Percentiles rank a stretch among this genome's conserved stretches.
phyloP scores from a whole-genome alignment of 2,888 invertebrate species.

The Palloptera scutellata region DNA sequence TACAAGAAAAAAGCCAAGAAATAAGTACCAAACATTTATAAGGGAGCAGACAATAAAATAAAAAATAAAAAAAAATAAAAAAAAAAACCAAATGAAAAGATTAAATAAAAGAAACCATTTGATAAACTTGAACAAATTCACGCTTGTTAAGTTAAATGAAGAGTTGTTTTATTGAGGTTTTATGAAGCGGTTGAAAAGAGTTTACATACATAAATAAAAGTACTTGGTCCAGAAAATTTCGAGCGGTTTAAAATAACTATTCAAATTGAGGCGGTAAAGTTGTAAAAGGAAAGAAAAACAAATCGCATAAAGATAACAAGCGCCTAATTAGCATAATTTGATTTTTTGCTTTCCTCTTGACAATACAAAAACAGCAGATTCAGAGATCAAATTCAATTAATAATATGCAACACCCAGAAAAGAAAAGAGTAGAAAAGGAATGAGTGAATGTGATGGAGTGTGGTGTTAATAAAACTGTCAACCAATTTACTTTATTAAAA shows the following conservation, averaged over 20 bases:
- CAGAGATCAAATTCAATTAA: slow-evolving; percentile 20
- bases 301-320: slow-evolving; percentile 28
- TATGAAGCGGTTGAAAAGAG: background rate
- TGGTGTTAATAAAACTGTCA: too few relatives aligned
- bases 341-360: slow-evolving; percentile 34
- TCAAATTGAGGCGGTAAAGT: slow-evolving; percentile 5
- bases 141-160: slow-evolving; percentile 39
- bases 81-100: background rate
- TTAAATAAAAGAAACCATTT: background rate
- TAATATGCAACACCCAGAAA: background rate
- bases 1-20: slow-evolving; percentile 18
- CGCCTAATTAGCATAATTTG: slow-evolving; percentile 51
- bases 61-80: background rate
- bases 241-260: background rate
- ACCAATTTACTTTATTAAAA: too few relatives aligned
- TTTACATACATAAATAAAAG: slow-evolving; percentile 9
- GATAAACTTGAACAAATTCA: slow-evolving; percentile 25
- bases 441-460: too few relatives aligned
- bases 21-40: background rate
- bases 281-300: slow-evolving; percentile 10
- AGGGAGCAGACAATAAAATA: background rate
- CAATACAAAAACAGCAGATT: slow-evolving; percentile 6
- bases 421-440: too few relatives aligned
- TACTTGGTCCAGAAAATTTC: slow-evolving; percentile 19
- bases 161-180: slow-evolving; percentile 15